Evolutionary conservation across 1,140 invertebrate genomes (phyloP), one percentile per base, ranked within the genome.

Genomic region (Drosophila kikkawai): DNA sequence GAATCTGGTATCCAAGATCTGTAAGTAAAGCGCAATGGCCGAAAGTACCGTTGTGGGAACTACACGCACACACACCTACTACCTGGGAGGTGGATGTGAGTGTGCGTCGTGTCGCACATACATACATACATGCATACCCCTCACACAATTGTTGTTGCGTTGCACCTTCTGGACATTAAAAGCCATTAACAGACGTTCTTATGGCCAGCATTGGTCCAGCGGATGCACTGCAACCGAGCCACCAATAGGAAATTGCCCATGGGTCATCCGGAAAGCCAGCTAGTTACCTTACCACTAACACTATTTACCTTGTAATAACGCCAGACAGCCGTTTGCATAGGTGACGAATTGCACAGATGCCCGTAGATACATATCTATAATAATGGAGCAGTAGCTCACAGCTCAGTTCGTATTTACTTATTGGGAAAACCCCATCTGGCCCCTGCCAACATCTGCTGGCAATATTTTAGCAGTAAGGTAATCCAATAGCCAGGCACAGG

Each of bases 1-100:
- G 71, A 91, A 78, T 55, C 74, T 88, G 50, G 58, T 77, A 55
- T 61, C 78, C 41, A 90, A 84, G 81, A 91, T 91, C 42, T 91
- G 87, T 91, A 79, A 91, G 87, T 91, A 75, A 83, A 82, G 36
- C 70, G 45, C 36, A 67, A 80, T 88, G 64, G 69, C 59, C 22
- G 66, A 87, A 87, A 84, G 68, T 84, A 68, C 53, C 75, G 74
- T 77, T 53, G 63, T 77, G 45, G 59, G 26, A 63, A 44, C 19
- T 22, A 8, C 26, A 63, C 37, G 29, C 22, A 15, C 45, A 26
- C 42, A 13, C 37, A 67, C 32, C 4, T n/a, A 67, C 22, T 29
- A 37, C 34, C 39, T 19, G 34, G 11, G 51, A 42, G 37, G 47
- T 32, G 22, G n/a, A 56, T 37, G 61, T 67, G 53, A 48, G 45